A percentile compares a stretch with the other conserved stretches of the same genome.
These are phyloP conservation scores for Alitta virens DNA, from an alignment of 2,888 invertebrate genomes.

Conservation along the genomic window DNA sequence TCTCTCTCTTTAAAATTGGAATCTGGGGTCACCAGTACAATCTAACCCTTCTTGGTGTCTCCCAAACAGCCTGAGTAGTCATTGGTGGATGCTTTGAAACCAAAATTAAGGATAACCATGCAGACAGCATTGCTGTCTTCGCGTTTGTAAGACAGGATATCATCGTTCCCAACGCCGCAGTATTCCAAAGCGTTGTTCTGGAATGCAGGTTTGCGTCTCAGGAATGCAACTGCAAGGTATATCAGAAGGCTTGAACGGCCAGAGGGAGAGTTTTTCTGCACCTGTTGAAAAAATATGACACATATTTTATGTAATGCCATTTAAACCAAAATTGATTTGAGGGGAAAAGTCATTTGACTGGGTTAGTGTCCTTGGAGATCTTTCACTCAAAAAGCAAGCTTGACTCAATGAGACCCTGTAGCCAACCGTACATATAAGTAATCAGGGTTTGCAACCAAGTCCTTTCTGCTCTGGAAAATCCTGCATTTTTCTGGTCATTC, in stretches of 20 bases:
- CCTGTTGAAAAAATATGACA: background rate
- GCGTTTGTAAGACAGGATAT: slow-evolving; percentile 3
- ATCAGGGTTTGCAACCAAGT: slow-evolving; percentile 38
- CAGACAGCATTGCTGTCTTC: background rate
- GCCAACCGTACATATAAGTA: slow-evolving; percentile 15
- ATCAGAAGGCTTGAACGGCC: slow-evolving; percentile 8
- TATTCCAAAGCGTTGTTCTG: slow-evolving; percentile 1
- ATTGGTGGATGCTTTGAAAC: background rate
- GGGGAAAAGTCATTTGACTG: too few species aligned
- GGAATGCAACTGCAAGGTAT: slow-evolving; percentile 4
- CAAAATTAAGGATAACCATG: slow-evolving; percentile 6
- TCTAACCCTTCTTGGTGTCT: background rate
- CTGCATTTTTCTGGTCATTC: slow-evolving; percentile 38
- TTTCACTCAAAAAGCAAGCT: background rate
- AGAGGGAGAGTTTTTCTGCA: background rate
- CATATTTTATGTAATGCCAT: background rate
- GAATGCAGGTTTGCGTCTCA: slow-evolving; percentile 13
- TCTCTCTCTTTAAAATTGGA: background rate
- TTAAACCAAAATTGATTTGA: background rate
- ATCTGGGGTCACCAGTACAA: background rate
- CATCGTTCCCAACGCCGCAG: slow-evolving; percentile 6
- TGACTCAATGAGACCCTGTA: background rate
- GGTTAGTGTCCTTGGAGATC: too few species aligned
- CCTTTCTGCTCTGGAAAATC: slow-evolving; percentile 36
- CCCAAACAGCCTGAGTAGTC: background rate